Base-by-base conservation (phyloP, 1,140 invertebrate species). In the Chrysoperla carnea region DNA sequence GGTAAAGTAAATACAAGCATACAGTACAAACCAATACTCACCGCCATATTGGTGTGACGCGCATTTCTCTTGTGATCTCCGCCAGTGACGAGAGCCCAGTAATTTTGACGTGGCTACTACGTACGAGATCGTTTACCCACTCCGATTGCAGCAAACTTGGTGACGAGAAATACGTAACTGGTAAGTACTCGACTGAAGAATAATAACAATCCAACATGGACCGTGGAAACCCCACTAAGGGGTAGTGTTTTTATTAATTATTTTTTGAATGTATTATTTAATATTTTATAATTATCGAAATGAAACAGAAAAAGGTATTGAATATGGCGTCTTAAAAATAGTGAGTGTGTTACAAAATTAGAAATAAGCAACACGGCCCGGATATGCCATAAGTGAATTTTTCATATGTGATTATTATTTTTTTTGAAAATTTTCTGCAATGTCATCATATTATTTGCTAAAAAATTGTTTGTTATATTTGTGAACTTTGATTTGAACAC, bases 91-190 rank as follows among this genome's bases (percentile, higher is more conserved):
- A 84, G 78, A 77, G 75, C 76, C 75, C 76, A 77, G 76, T 78
- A 80, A 78, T 78, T 77, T 87, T 87, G 83, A 87, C 83, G 83
- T 87, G 81, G 81, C 81, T 81, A 78, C 81, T 85, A 87, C 83
- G 82, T 85, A 84, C 81, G 74, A 76, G 78, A 73, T 73, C 73
- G 70, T 76, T 83, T 82, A 78, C 80, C 83, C 82, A 85, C 78
- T 87, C 81, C 77, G 77, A 78, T 81, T 77, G 78, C 81, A 78
- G 80, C 80, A 82, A 83, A 84, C 70, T 81, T 79, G 77, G 81
- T 85, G 81, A 85, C 82, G 82, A 85, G 78, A 80, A 84, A 82
- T 84, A 84, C 82, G 82, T 85, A 87, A 85, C 78, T 81, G 80
- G 80, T 84, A 79, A 83, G 81, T 82, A 78, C 72, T 68, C 74